Percentiles rank a stretch among this genome's conserved stretches.
These are phyloP conservation scores for Macropus fuliginosus DNA, from an alignment of 2,797 vertebrate genomes.

Conservation along the genomic window DNA sequence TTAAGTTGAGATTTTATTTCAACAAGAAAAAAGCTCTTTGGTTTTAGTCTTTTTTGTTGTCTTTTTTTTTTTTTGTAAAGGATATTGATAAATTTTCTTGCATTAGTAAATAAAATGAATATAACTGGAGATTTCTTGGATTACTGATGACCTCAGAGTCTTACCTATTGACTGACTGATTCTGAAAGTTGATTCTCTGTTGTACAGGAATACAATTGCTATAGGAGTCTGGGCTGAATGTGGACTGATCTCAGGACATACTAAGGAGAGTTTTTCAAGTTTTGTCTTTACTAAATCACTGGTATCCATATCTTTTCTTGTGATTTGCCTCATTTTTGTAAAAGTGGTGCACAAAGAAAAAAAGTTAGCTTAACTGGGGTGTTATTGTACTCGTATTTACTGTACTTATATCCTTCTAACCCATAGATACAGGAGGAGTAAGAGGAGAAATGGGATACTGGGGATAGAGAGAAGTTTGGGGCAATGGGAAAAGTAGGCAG, in stretches of 20 bases:
- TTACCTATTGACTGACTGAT: not conserved
- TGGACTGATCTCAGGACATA: not conserved
- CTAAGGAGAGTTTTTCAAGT: not conserved
- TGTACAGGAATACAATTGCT: not conserved
- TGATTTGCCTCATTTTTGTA: slow-evolving; percentile 15
- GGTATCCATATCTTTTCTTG: slow-evolving; percentile 26
- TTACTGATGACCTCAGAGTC: not conserved
- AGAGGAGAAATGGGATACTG: not conserved
- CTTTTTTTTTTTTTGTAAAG: not conserved
- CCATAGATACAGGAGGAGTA: not conserved
- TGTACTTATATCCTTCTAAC: not conserved
- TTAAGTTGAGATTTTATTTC: not conserved
- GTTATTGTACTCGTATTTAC: not conserved
- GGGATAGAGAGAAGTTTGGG: not conserved
- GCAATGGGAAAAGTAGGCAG: not conserved
- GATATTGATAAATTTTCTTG: slow-evolving; percentile 14
- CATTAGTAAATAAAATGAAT: not conserved
- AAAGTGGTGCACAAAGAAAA: not conserved
- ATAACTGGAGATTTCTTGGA: not conserved
- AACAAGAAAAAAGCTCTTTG: not conserved
- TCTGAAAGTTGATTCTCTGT: not conserved
- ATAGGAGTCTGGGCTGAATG: not conserved
- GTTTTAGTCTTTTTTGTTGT: slow-evolving; percentile 3
- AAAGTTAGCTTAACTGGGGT: not conserved
- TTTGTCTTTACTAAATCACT: not conserved